These are phyloP conservation scores for Lamprologus speciosus DNA, from an alignment of 2,113 vertebrate genomes.

Conservation along the genomic window DNA sequence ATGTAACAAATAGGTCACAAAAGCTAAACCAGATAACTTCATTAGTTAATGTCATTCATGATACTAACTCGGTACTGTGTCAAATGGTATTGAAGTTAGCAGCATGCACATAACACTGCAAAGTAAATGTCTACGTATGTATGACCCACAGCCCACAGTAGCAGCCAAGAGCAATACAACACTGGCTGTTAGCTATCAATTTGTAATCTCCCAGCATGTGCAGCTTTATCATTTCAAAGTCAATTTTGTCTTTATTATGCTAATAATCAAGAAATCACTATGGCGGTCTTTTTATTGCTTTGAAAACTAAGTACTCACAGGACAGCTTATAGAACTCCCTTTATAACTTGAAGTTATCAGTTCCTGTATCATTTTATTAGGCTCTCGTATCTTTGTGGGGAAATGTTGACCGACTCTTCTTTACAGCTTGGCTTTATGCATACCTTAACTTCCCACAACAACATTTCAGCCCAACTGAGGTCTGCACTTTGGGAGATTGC, in stretches of 20 bases:
- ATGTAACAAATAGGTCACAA: neutral
- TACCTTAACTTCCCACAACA: neutral
- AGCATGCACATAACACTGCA: neutral
- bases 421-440: neutral
- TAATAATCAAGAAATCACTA: neutral
- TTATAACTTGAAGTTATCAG: neutral
- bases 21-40: neutral
- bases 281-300: neutral
- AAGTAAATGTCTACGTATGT: neutral
- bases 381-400: neutral
- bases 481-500: neutral
- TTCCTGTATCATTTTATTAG: neutral
- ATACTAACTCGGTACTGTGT: neutral
- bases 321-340: neutral
- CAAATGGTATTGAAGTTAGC: neutral
- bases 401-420: neutral
- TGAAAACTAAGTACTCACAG: neutral
- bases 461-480: accelerated
- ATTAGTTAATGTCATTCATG: neutral
- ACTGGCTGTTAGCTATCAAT: neutral
- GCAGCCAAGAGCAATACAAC: neutral
- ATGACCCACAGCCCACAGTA: neutral
- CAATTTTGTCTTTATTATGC: neutral
- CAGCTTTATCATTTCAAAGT: neutral
- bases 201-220: neutral